phyloP scores from a whole-genome alignment of 2,888 invertebrate species.

The Acronicta alni region DNA sequence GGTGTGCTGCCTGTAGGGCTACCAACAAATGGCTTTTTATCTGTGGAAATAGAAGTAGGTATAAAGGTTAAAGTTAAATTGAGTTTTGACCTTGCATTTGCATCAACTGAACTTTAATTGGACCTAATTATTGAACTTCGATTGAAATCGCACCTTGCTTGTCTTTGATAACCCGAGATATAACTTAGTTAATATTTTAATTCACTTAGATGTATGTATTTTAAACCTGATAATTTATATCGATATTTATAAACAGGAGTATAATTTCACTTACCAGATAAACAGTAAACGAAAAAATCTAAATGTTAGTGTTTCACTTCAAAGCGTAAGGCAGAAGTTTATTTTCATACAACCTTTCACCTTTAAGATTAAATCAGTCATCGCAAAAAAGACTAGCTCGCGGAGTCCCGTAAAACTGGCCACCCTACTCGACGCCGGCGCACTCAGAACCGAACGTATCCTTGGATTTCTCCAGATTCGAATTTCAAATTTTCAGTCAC shows the following conservation, averaged over 20 bases:
- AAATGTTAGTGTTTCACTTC: neutral
- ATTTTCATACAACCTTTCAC: slow-evolving; percentile 34
- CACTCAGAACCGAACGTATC: slow-evolving; percentile 66
- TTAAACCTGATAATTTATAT: too few species aligned
- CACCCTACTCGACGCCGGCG: slow-evolving; percentile 57
- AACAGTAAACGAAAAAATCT: slow-evolving; percentile 6
- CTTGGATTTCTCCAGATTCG: slow-evolving; percentile 82
- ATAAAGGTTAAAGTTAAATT: slow-evolving; percentile 16
- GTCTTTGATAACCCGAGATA: slow-evolving; percentile 16
- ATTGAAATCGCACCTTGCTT: slow-evolving; percentile 22
- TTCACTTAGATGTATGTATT: neutral
- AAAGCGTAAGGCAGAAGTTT: slow-evolving; percentile 10
- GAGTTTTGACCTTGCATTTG: slow-evolving; percentile 16
- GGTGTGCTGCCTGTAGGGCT: slow-evolving; percentile 59
- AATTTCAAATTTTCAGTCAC: slow-evolving; percentile 87
- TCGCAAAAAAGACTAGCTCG: slow-evolving; percentile 40
- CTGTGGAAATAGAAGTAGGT: slow-evolving; percentile 7
- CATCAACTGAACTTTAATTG: slow-evolving; percentile 35
- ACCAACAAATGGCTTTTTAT: slow-evolving; percentile 35
- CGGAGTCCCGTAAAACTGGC: slow-evolving; percentile 39
- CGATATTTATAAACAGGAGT: too few species aligned
- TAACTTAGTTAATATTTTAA: neutral
- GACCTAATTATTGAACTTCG: slow-evolving; percentile 24
- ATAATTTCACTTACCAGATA: neutral
- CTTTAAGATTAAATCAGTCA: slow-evolving; percentile 40